Percentiles rank a stretch among this genome's conserved stretches.
Conservation (phyloP, 2,797 vertebrate species). For the Chaenodraco wilsoni region DNA sequence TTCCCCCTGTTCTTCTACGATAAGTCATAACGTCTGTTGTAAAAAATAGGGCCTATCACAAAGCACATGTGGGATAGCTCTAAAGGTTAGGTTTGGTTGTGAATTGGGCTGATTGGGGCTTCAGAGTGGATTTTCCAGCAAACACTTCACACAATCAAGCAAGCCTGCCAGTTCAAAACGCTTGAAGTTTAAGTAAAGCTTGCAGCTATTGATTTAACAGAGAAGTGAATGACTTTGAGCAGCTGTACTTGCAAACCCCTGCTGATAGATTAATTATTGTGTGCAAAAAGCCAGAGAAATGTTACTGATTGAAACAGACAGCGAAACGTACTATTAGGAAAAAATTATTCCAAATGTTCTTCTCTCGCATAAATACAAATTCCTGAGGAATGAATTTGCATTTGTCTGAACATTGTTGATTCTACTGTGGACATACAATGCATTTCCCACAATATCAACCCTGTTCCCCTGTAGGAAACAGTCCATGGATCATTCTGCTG, state of each 20-base stretch:
- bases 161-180: not conserved
- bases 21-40: constrained; percentile 13
- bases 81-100: not conserved
- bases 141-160: not conserved
- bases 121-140: constrained; percentile 6
- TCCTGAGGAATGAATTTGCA: not conserved
- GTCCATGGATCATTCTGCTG: not conserved
- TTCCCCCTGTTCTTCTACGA: constrained; percentile 4
- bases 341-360: not conserved
- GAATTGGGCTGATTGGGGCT: not conserved
- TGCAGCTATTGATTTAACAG: constrained; percentile 21
- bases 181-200: constrained; percentile 28
- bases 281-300: constrained; percentile 20
- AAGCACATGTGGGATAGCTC: not conserved
- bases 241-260: constrained; percentile 23
- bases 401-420: not conserved
- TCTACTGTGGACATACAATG: not conserved
- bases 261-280: constrained; percentile 34
- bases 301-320: constrained; percentile 22
- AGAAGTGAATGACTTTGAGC: constrained; percentile 24
- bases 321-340: not conserved
- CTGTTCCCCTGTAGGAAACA: not conserved
- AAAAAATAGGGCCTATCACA: not conserved
- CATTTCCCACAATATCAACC: not conserved
- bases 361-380: not conserved